Conservation (phyloP, 2,888 invertebrate species). For the Megalurothrips usitatus region DNA sequence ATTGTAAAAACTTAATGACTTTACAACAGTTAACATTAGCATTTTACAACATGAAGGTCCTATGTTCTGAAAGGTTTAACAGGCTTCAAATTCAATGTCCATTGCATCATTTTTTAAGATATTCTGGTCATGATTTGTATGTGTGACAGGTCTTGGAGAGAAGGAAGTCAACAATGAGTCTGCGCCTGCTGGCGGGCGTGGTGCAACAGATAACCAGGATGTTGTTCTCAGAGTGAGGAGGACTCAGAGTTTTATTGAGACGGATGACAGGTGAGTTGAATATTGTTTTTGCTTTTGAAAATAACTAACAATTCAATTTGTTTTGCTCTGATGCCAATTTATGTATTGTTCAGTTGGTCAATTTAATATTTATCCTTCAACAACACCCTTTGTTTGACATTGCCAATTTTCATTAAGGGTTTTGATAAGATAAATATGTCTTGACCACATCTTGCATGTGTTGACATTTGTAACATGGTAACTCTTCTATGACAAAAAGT, state of each 20-base stretch:
- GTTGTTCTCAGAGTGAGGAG: constrained; percentile 53
- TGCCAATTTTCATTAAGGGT: no score
- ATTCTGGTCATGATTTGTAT: not conserved
- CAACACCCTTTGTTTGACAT: not conserved
- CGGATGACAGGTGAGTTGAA: constrained; percentile 74
- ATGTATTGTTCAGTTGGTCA: no score
- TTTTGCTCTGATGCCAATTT: no score
- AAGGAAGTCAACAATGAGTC: not conserved
- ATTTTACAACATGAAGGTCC: not conserved
- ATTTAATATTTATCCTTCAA: not conserved
- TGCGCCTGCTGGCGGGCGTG: constrained; percentile 17
- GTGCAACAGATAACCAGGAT: not conserved
- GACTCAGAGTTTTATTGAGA: constrained; percentile 76
- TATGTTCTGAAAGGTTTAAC: not conserved
- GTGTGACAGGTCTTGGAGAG: not conserved
- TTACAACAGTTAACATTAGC: no score
- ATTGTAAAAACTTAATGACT: no score
- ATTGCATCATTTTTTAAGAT: not conserved
- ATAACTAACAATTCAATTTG: no score
- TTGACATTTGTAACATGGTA: constrained; percentile 29
- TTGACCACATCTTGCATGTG: constrained; percentile 29
- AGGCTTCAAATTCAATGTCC: not conserved
- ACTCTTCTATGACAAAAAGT: not conserved
- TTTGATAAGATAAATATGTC: no score
- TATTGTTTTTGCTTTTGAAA: no score